These are phyloP conservation scores for Pica pica DNA, from an alignment of 2,113 vertebrate species.

Conservation along the genomic window DNA sequence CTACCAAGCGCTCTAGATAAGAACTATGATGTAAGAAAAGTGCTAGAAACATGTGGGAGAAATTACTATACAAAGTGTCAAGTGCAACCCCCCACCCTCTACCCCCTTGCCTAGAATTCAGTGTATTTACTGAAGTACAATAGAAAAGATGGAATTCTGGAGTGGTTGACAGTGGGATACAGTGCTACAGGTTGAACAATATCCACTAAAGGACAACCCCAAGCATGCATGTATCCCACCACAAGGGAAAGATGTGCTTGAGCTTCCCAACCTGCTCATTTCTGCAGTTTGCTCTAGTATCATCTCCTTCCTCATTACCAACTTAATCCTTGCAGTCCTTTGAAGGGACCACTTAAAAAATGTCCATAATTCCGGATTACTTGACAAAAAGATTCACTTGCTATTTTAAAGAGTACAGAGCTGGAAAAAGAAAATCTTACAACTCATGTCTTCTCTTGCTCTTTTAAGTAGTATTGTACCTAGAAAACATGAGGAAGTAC, in stretches of 20 bases:
- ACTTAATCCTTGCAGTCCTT: background rate
- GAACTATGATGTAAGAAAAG: background rate
- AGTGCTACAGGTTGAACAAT: conserved; percentile 22
- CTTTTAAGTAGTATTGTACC: background rate
- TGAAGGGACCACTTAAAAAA: background rate
- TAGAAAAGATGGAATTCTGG: background rate
- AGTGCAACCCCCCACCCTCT: background rate
- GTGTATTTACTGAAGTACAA: background rate
- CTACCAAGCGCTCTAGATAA: background rate
- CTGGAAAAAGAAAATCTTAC: background rate
- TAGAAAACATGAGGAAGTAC: background rate
- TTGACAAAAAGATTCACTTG: background rate
- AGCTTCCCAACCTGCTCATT: background rate
- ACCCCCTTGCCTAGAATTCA: background rate
- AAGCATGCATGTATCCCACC: background rate
- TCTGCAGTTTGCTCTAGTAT: background rate
- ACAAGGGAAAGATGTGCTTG: background rate
- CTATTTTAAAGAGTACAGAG: background rate
- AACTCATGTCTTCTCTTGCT: background rate
- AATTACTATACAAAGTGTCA: conserved; percentile 19
- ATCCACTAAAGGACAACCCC: background rate
- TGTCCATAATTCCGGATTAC: background rate
- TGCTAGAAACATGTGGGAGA: background rate
- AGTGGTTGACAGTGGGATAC: conserved; percentile 52
- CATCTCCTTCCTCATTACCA: background rate